These are phyloP conservation scores for Sus cebifrons DNA, from an alignment of 2,797 vertebrate species.

Conservation along the genomic window DNA sequence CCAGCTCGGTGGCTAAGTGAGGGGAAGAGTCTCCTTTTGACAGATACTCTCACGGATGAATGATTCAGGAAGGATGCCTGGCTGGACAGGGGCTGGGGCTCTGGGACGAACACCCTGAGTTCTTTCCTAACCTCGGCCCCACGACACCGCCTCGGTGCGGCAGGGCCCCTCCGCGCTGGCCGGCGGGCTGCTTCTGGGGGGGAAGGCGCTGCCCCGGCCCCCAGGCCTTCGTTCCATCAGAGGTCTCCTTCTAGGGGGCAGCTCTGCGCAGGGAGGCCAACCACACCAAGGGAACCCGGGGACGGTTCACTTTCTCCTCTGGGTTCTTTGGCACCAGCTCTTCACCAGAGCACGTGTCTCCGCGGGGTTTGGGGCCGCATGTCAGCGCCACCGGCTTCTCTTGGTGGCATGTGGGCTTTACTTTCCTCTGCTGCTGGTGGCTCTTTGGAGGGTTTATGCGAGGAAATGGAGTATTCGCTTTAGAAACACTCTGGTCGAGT, in stretches of 20 bases:
- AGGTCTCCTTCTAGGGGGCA: neutral
- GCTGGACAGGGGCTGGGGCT: too few species aligned
- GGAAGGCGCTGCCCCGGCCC: too few species aligned
- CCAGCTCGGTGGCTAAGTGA: neutral
- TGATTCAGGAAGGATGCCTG: neutral
- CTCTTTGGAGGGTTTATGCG: neutral
- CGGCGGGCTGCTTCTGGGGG: too few species aligned
- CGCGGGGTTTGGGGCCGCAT: neutral
- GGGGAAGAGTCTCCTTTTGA: neutral
- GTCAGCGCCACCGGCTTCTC: constrained; percentile 26
- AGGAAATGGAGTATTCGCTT: neutral
- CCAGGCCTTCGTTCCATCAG: neutral
- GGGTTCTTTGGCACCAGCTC: constrained; percentile 62
- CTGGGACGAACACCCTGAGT: neutral
- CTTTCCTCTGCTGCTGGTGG: neutral
- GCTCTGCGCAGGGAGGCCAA: neutral
- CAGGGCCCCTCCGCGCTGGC: too few species aligned
- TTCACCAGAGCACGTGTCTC: constrained; percentile 54
- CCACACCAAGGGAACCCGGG: neutral
- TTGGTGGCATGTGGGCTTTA: neutral
- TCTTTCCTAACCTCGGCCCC: neutral
- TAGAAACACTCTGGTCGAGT: neutral
- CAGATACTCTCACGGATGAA: neutral
- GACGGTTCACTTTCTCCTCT: constrained; percentile 65
- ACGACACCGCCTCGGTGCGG: too few species aligned